Evolutionary conservation across 1,140 invertebrate genomes (phyloP).

Genomic region (Anoplolepis gracilipes): DNA sequence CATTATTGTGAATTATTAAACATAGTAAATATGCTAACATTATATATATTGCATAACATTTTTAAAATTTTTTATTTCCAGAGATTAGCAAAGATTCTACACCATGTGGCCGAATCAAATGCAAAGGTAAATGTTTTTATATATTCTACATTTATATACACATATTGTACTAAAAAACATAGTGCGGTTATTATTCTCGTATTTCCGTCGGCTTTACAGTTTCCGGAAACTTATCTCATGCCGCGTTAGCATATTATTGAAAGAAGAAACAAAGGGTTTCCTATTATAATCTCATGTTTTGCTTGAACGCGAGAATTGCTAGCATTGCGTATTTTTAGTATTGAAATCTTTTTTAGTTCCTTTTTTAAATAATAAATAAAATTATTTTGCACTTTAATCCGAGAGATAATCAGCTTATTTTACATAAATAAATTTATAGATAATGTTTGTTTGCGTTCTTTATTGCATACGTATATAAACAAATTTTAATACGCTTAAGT

Average conservation of each 20-base stretch:
- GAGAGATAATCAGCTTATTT: not conserved
- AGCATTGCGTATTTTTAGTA: not conserved
- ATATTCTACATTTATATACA: not conserved
- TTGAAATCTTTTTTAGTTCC: not conserved
- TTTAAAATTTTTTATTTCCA: constrained; percentile 60
- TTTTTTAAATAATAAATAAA: constrained; percentile 15
- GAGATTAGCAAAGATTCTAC: constrained; percentile 78
- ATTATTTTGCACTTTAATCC: constrained; percentile 18
- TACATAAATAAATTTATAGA: not conserved
- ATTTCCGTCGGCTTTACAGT: constrained; percentile 26
- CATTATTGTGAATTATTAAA: not conserved
- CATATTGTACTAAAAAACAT: not conserved
- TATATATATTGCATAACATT: not conserved
- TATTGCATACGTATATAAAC: not conserved
- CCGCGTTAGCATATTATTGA: not conserved
- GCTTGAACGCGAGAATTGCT: not conserved
- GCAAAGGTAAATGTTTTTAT: constrained; percentile 69
- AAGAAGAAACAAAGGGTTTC: not conserved
- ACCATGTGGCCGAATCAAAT: constrained; percentile 80
- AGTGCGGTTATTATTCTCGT: not conserved
- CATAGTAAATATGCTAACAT: not conserved
- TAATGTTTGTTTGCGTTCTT: not conserved
- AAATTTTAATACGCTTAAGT: not conserved
- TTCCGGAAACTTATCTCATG: not conserved
- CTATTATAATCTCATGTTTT: not conserved